Evolutionary conservation across 2,888 invertebrate species (phyloP), one percentile per base, ranked within the genome.

Genomic region (Athalia rosae): DNA sequence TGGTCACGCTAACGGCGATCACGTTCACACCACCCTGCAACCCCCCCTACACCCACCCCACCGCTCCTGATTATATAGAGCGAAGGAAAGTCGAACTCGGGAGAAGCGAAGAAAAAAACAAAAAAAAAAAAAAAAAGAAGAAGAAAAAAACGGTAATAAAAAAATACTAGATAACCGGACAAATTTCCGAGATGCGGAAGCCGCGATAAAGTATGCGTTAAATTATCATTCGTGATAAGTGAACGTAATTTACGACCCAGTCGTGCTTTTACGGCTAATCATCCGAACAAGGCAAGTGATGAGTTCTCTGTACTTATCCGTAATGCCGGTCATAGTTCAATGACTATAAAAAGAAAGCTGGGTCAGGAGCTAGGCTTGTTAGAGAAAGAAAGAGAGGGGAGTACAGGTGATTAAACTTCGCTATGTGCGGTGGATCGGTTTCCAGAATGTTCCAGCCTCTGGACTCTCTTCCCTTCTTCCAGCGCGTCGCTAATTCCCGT

Each of bases 1-100:
- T 77, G 61, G 71, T 45, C 71, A 45, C 56, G 58, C 43, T 43
- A 11, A 41, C 50, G 56, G 56, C 58, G 71, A 71, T 71, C 71
- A 71, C 71, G 71, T 71, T 71, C 58, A 71, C 71, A 69, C 28
- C 2, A 28, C 69, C 53, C 67, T 64, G 9, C n/a, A n/a, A 48
- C 66, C 48, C 48, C 48, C 63, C 11, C 63, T 50, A 50, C 45
- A 28, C 28, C 28, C n/a, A n/a, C n/a, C n/a, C n/a, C n/a, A n/a
- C n/a, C 28, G 28, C 28, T 28, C 28, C 53, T 53, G 53, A 53
- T 53, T 53, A 11, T 7, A n/a, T 50, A 50, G 50, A 11, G 28
- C 28, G 28, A 28, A 28, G 28, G 28, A 28, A 28, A 28, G 28
- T n/a, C n/a, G n/a, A n/a, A n/a, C n/a, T 28, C 28, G 2, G 28